Conservation (phyloP, 2,797 vertebrate genomes). For the Galaxias olidus region DNA sequence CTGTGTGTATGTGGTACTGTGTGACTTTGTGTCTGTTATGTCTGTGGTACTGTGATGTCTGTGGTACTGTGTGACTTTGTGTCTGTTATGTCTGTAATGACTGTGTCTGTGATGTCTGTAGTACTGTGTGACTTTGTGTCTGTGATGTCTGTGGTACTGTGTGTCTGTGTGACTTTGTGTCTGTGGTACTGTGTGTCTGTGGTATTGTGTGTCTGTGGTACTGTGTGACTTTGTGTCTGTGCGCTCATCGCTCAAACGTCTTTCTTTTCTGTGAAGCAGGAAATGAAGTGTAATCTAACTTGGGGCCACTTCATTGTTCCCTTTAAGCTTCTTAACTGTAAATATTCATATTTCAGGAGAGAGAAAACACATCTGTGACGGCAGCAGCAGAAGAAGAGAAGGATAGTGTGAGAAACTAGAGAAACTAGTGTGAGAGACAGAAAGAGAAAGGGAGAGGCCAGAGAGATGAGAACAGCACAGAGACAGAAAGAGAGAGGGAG, state of each 20-base stretch:
- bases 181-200: conserved; percentile 17
- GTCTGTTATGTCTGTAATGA: conserved; percentile 11
- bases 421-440: conserved; percentile 19
- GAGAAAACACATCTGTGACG: conserved; percentile 70
- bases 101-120: conserved; percentile 24
- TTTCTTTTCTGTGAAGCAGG: conserved; percentile 63
- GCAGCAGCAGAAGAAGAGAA: conserved; percentile 56
- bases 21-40: too few species aligned
- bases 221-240: conserved; percentile 38
- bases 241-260: conserved; percentile 59
- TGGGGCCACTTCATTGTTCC: conserved; percentile 79
- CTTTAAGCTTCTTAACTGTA: conserved; percentile 81
- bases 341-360: conserved; percentile 79
- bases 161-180: neutral
- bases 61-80: neutral
- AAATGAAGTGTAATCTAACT: conserved; percentile 79
- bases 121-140: conserved; percentile 36
- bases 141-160: neutral
- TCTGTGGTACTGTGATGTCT: conserved; percentile 25
- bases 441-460: conserved; percentile 31
- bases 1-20: too few species aligned
- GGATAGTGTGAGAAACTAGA: conserved; percentile 41
- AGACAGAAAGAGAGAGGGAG: neutral
- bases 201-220: conserved; percentile 26
- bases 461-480: neutral